phyloP scores from a whole-genome alignment of 1,140 invertebrate species.

The Ips typographus region DNA sequence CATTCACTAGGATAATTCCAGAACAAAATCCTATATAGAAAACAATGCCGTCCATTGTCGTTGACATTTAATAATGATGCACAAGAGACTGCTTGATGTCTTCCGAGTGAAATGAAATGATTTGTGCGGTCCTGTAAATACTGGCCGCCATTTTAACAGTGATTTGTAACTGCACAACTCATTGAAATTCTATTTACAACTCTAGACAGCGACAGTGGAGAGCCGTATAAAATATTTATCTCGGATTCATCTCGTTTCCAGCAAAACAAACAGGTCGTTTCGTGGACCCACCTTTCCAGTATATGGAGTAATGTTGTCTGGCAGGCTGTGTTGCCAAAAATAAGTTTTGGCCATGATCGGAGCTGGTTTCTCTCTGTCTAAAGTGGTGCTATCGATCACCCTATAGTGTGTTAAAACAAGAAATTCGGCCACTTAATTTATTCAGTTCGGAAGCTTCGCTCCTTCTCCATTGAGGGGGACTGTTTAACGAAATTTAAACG shows the following conservation, averaged over 20 bases:
- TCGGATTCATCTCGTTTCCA: slow-evolving; percentile 42
- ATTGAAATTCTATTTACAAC: slow-evolving; percentile 44
- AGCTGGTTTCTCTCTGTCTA: background rate
- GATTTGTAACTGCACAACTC: slow-evolving; percentile 40
- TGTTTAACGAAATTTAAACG: slow-evolving; percentile 34
- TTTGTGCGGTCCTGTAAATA: slow-evolving; percentile 33
- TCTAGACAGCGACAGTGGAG: slow-evolving; percentile 21
- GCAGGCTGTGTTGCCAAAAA: slow-evolving; percentile 21
- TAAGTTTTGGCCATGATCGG: background rate
- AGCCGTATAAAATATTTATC: slow-evolving; percentile 47
- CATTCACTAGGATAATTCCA: background rate
- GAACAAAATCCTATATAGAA: background rate
- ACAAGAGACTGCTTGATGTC: background rate
- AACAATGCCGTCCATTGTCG: background rate
- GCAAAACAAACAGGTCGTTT: slow-evolving; percentile 39
- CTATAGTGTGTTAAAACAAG: slow-evolving; percentile 2
- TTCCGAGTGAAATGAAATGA: slow-evolving; percentile 22
- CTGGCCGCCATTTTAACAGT: slow-evolving; percentile 26
- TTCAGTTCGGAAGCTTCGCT: slow-evolving; percentile 1
- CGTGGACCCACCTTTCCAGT: slow-evolving; percentile 25
- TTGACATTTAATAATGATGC: slow-evolving; percentile 1
- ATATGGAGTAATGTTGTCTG: slow-evolving; percentile 14
- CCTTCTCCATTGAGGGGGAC: background rate
- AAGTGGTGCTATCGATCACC: background rate
- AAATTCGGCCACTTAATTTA: slow-evolving; percentile 6